A percentile compares a stretch with the other conserved stretches of the same genome.
Conservation (phyloP, 2,113 vertebrate species). For the Mola mola region DNA sequence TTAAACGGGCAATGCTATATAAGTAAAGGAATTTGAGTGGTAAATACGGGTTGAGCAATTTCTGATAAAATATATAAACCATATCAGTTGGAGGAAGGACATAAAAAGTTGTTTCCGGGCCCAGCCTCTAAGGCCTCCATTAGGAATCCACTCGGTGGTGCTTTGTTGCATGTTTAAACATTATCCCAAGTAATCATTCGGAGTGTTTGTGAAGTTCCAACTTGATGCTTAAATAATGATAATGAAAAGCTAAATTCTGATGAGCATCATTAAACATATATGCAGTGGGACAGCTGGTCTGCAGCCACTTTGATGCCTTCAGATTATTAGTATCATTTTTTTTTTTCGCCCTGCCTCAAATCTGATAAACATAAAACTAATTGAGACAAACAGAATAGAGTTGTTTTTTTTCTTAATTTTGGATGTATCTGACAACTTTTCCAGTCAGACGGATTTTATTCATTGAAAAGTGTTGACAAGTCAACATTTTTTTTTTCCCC, state of each 20-base stretch:
- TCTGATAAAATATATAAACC: constrained; percentile 49
- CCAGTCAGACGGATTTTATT: constrained; percentile 8
- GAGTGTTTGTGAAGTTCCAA: constrained; percentile 46
- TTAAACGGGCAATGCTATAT: constrained; percentile 7
- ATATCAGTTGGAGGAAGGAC: constrained; percentile 50
- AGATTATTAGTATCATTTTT: constrained; percentile 45
- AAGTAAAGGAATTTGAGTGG: constrained; percentile 16
- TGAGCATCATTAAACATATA: constrained; percentile 76
- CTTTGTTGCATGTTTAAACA: constrained; percentile 70
- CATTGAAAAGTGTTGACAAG: constrained; percentile 17
- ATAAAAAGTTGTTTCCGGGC: constrained; percentile 59
- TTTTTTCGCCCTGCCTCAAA: constrained; percentile 3
- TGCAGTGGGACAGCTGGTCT: constrained; percentile 61
- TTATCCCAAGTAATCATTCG: constrained; percentile 60
- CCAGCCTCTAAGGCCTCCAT: constrained; percentile 49
- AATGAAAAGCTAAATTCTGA: constrained; percentile 63
- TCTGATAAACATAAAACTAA: constrained; percentile 35
- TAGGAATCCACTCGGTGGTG: constrained; percentile 56
- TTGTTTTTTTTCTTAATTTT: constrained; percentile 25
- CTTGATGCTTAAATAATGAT: constrained; percentile 75
- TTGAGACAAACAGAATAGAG: constrained; percentile 38
- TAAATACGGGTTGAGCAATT: constrained; percentile 47
- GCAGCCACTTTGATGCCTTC: constrained; percentile 64
- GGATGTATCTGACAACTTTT: constrained; percentile 31
- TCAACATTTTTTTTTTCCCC: constrained; percentile 17